Base-by-base conservation (phyloP, 2,888 invertebrate species). In the Yponomeuta malinellus region DNA sequence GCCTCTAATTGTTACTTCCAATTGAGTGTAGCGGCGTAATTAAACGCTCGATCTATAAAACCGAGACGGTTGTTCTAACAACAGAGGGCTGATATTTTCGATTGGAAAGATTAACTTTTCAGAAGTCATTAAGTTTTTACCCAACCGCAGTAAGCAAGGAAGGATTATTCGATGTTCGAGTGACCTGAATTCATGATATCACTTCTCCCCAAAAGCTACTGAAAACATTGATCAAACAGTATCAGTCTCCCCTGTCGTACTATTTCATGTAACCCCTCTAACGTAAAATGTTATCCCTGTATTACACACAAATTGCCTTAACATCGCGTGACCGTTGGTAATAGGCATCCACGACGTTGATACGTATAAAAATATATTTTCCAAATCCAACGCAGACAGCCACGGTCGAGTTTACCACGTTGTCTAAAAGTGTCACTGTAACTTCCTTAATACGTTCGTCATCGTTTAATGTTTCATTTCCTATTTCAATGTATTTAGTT, bases 171-270 rank as follows among this genome's bases (percentile, higher is more conserved):
- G 43, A 43, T 43, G 5, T 43, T 8, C 4, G 43, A 43, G 43
- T 43, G 43, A 43, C 43, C 43, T 43, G 8, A 43, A 8, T 43
- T 43, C 43, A 43, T 43, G 1, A 43, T 43, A 43, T 43, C 43
- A 43, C 43, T 43, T 5, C 43, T 43, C 43, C 43, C 43, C 43
- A 68, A 68, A 68, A 23, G 15, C 4, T 29, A 48, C 68, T 43
- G 68, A 68, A 68, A 52, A 29, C 68, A 68, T 68, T 68, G 68
- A 68, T 68, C 68, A 23, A 68, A 68, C 68, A 52, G 29, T 43
- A 48, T 43, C 43, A 48, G 33, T 29, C 68, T 33, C 31, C 52
- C 52, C 31, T 68, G n/a, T 48, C 48, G 68, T n/a, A 68, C 52
- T 52, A 31, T 68, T 68, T 48, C 68, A 12, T 31, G 52, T 15